These are phyloP conservation scores for Bhutanitis thaidina DNA, from an alignment of 2,888 invertebrate species.

Conservation along the genomic window DNA sequence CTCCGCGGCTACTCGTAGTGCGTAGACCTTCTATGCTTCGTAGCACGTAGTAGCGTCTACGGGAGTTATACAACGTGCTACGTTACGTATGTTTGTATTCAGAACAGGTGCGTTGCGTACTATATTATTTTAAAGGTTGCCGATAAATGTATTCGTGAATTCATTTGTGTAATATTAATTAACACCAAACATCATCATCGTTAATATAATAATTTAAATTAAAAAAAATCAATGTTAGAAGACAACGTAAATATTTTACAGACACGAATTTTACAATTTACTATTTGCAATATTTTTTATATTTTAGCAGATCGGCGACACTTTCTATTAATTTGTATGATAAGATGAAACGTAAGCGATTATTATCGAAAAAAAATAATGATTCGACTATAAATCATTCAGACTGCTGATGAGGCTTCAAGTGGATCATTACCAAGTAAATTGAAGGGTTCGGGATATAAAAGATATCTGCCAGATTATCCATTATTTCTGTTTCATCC, in stretches of 20 bases:
- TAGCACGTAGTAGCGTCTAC: conserved; percentile 61
- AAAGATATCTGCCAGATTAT: not conserved
- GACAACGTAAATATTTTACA: too few species aligned
- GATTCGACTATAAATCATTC: not conserved
- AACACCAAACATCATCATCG: not conserved
- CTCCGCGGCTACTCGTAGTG: conserved; percentile 20
- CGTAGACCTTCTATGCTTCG: conserved; percentile 38
- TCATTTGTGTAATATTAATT: not conserved
- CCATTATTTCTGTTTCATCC: too few species aligned
- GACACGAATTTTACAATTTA: too few species aligned
- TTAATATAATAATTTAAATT: too few species aligned
- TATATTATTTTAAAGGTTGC: conserved; percentile 3
- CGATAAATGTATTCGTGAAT: not conserved
- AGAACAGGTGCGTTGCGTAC: not conserved
- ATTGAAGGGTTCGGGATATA: not conserved
- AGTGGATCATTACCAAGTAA: conserved; percentile 6
- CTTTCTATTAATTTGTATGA: not conserved
- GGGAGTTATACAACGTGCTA: not conserved
- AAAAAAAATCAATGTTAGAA: too few species aligned
- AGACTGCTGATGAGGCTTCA: not conserved
- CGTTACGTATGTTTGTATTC: not conserved
- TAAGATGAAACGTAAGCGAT: not conserved
- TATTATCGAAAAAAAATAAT: not conserved
- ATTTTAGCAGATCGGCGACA: too few species aligned
- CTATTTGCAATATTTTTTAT: too few species aligned